Percentiles rank a stretch among this genome's conserved stretches.
These are phyloP conservation scores for Hemistola chrysoprasaria DNA, from an alignment of 2,888 invertebrate species.

Conservation along the genomic window DNA sequence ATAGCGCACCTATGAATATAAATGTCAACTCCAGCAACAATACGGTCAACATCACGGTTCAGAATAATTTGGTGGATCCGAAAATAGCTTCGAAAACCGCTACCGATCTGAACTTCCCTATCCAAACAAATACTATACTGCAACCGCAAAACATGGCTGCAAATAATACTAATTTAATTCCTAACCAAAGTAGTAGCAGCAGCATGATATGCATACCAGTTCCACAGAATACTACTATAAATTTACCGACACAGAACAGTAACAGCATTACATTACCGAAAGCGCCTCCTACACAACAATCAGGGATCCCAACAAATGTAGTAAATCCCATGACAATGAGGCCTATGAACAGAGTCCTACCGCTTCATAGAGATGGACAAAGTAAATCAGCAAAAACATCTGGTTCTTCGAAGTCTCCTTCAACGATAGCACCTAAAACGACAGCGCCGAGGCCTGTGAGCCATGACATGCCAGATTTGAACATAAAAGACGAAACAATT, in stretches of 20 bases:
- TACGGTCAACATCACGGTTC: conserved; percentile 75
- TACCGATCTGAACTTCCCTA: conserved; percentile 67
- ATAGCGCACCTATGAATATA: conserved; percentile 78
- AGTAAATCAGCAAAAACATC: conserved; percentile 70
- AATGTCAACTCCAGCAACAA: conserved; percentile 78
- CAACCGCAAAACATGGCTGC: conserved; percentile 44
- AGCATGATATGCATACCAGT: conserved; percentile 75
- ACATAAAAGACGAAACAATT: conserved; percentile 75
- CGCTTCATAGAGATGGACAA: conserved; percentile 87
- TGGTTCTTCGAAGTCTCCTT: conserved; percentile 48
- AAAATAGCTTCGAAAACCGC: conserved; percentile 73
- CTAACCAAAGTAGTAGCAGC: conserved; percentile 32
- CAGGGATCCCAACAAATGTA: conserved; percentile 86
- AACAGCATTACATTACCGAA: conserved; percentile 84
- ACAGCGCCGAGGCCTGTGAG: conserved; percentile 49
- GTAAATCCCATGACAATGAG: conserved; percentile 86
- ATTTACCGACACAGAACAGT: conserved; percentile 73
- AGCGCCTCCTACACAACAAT: conserved; percentile 82
- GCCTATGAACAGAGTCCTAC: conserved; percentile 90
- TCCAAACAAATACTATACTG: conserved; percentile 51
- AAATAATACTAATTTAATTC: conserved; percentile 42
- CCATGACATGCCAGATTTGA: conserved; percentile 78
- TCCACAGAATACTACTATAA: conserved; percentile 66
- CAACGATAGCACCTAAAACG: conserved; percentile 53
- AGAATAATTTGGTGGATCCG: conserved; percentile 75